A percentile compares a stretch with the other conserved stretches of the same genome.
Conservation (phyloP, 2,113 vertebrate species). For the Scortum barcoo region DNA sequence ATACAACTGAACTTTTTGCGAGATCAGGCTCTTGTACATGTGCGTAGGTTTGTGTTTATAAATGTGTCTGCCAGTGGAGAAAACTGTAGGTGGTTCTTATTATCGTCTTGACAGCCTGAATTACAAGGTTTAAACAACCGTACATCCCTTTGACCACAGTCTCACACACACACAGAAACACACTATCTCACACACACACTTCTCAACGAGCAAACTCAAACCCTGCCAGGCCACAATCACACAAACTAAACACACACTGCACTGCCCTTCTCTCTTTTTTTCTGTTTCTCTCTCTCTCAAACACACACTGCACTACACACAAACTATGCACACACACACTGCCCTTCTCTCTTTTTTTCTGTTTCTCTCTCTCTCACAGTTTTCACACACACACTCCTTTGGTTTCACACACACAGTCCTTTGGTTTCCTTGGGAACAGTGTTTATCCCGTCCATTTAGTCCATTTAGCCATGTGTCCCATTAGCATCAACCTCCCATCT, state of each 20-base stretch:
- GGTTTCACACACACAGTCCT: conserved; percentile 26
- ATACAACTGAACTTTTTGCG: not conserved
- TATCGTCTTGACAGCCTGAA: conserved; percentile 47
- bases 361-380: too few species aligned
- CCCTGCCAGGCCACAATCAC: conserved; percentile 3
- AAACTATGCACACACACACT: conserved; percentile 12
- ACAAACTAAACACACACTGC: conserved; percentile 23
- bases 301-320: conserved; percentile 3
- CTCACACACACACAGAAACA: not conserved
- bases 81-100: conserved; percentile 53
- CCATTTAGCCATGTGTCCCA: conserved; percentile 76
- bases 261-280: conserved; percentile 10
- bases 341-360: too few species aligned
- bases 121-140: conserved; percentile 63
- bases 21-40: not conserved
- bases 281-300: not conserved
- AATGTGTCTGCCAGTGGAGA: conserved; percentile 16
- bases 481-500: conserved; percentile 78
- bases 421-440: conserved; percentile 70
- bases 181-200: not conserved
- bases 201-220: conserved; percentile 17
- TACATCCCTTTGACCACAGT: conserved; percentile 39
- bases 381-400: conserved; percentile 17
- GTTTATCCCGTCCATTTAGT: conserved; percentile 73
- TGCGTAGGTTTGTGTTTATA: conserved; percentile 1